A percentile compares a stretch with the other conserved stretches of the same genome.
These are phyloP conservation scores for Montipora efflorescens DNA, from an alignment of 64 coral and sea anemone species.

Conservation along the genomic window DNA sequence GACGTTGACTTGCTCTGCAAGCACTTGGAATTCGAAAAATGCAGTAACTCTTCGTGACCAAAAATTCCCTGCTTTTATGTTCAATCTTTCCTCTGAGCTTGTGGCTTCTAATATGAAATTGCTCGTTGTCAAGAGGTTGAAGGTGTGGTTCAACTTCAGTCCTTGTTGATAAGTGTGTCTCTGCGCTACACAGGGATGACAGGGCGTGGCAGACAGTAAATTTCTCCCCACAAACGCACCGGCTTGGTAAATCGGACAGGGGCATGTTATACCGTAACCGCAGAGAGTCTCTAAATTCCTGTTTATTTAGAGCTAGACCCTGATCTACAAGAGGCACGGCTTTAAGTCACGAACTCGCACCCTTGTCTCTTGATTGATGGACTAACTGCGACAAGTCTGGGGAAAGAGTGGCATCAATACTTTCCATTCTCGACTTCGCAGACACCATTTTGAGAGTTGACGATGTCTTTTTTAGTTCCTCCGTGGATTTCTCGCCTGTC, in stretches of 20 bases:
- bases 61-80: conserved; percentile 28
- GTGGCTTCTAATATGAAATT: background rate
- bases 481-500: background rate
- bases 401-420: background rate
- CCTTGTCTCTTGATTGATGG: background rate
- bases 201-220: too few relatives aligned
- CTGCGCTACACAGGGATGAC: background rate
- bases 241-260: too few relatives aligned
- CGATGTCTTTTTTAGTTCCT: background rate
- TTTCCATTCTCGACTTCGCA: background rate
- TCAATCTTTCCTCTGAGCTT: conserved; percentile 42
- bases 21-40: conserved; percentile 11
- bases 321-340: too few relatives aligned
- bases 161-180: conserved; percentile 26
- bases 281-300: too few relatives aligned
- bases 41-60: conserved; percentile 10
- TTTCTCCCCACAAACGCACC: too few relatives aligned
- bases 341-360: too few relatives aligned
- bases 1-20: background rate
- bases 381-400: background rate
- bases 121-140: background rate
- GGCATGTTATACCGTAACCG: too few relatives aligned
- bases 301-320: background rate
- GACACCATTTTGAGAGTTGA: background rate
- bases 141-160: too few relatives aligned